Base-by-base conservation (phyloP, 2,113 vertebrate species). In the Bujurquina vittata region DNA sequence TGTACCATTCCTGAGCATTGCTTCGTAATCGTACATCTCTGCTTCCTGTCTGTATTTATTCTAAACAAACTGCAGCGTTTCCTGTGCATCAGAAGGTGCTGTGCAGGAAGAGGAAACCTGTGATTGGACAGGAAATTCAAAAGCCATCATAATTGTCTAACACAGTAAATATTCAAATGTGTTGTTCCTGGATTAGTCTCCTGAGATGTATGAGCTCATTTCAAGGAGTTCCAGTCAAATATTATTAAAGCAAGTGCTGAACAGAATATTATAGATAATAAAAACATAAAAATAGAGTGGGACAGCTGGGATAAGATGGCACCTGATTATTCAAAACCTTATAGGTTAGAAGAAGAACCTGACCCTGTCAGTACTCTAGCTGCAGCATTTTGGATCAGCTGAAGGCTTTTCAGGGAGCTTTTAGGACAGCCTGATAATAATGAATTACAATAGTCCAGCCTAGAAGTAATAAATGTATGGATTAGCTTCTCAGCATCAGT, bases 41-140 rank as follows among this genome's bases (percentile, higher is more conserved):
- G 67, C 67, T 72, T 72, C 67, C 67, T 72, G 67, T 33, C 67
- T 72, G 18, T 54, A 54, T n/a, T 52, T 72, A 33, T 11, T n/a
- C 67, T 33, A 72, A 46, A 72, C 46, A 72, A 72, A 52, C 46
- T 72, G 46, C 67, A 31, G 46, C 10, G 1, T 72, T 72, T 72
- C 67, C 67, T 72, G 4, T 72, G 18, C 26, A 54, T 72, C 67
- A 54, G 26, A 72, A 72, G 67, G 18, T 72, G 67, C 26, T 33
- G 17, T 72, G 26, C 46, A 72, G 10, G 26, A 72, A 54, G n/a
- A 20, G 52, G 46, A 72, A 54, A 31, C 26, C 18, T 52, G 7
- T 33, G 67, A n/a, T 72, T 72, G 67, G 46, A 72, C 26, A 72
- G 46, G 46, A 72, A 72, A 54, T 11, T n/a, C 46, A 54, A 54